Conservation (phyloP, 2,888 invertebrate genomes). For the Andricus quercusramuli region DNA sequence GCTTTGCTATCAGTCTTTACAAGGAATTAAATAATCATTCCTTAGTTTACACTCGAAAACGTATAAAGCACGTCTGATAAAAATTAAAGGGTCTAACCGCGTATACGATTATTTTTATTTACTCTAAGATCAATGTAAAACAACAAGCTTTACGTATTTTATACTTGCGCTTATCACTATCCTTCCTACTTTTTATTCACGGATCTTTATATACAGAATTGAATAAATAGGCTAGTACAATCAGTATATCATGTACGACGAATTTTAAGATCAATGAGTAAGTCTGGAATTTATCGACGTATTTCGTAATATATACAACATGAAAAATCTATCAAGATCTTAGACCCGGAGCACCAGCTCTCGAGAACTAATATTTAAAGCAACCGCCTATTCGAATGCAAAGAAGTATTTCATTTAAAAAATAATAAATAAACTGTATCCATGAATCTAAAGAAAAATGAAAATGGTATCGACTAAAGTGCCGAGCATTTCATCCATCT, state of each 20-base stretch:
- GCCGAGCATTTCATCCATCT: neutral
- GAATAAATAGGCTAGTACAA: conserved; percentile 70
- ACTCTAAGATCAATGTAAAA: conserved; percentile 40
- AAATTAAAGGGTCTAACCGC: conserved; percentile 48
- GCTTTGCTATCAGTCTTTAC: conserved; percentile 74
- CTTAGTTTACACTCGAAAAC: conserved; percentile 18
- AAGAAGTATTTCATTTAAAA: conserved; percentile 38
- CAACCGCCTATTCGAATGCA: conserved; percentile 31
- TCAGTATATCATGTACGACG: conserved; percentile 26
- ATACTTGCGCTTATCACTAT: conserved; percentile 25
- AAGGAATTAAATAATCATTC: conserved; percentile 52
- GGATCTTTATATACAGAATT: conserved; percentile 72
- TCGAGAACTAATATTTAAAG: conserved; percentile 3
- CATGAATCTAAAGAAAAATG: neutral
- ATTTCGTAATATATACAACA: conserved; percentile 34
- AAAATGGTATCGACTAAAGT: neutral
- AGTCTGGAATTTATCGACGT: conserved; percentile 29
- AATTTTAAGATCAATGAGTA: conserved; percentile 37
- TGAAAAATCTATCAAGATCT: conserved; percentile 33
- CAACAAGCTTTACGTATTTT: conserved; percentile 30
- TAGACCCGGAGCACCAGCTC: conserved; percentile 22
- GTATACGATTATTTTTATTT: conserved; percentile 37
- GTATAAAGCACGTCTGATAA: conserved; percentile 52
- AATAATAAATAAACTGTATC: conserved; percentile 6
- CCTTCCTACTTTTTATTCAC: conserved; percentile 53